Evolutionary conservation across 2,888 invertebrate genomes (phyloP).

Genomic region (Lepidochitona cinerea): DNA sequence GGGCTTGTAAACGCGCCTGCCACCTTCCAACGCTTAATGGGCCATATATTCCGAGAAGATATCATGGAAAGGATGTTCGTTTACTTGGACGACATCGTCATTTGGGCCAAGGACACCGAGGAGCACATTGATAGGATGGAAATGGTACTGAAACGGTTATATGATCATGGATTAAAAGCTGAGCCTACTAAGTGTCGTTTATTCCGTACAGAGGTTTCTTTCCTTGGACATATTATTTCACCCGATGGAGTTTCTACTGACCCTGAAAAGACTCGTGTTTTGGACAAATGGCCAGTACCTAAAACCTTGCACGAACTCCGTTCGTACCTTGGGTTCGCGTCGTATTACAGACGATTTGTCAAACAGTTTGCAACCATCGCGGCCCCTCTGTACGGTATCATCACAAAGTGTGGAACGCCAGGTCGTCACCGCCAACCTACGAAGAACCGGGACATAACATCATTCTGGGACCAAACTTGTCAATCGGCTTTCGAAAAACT

Average conservation of each 20-base stretch:
- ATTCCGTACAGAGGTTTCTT: neutral
- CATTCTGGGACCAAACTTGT: conserved; percentile 20
- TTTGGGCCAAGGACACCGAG: neutral
- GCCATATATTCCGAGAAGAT: neutral
- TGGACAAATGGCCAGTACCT: neutral
- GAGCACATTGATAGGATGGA: neutral
- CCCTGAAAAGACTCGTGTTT: neutral
- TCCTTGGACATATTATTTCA: neutral
- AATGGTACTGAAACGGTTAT: neutral
- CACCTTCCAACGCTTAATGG: conserved; percentile 28
- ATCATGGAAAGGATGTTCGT: neutral
- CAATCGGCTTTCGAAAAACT: conserved; percentile 22
- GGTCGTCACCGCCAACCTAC: neutral
- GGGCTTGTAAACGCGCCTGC: conserved; percentile 24
- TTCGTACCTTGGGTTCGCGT: neutral
- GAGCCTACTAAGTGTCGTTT: neutral
- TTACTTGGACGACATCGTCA: neutral
- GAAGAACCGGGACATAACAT: neutral
- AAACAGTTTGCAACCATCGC: neutral
- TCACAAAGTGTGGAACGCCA: neutral
- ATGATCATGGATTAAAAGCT: neutral
- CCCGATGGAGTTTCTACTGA: neutral
- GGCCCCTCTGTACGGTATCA: neutral
- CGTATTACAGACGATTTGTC: neutral
- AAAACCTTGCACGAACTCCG: neutral